Conservation (phyloP, 1,140 invertebrate species). For the Drosophila navojoa region DNA sequence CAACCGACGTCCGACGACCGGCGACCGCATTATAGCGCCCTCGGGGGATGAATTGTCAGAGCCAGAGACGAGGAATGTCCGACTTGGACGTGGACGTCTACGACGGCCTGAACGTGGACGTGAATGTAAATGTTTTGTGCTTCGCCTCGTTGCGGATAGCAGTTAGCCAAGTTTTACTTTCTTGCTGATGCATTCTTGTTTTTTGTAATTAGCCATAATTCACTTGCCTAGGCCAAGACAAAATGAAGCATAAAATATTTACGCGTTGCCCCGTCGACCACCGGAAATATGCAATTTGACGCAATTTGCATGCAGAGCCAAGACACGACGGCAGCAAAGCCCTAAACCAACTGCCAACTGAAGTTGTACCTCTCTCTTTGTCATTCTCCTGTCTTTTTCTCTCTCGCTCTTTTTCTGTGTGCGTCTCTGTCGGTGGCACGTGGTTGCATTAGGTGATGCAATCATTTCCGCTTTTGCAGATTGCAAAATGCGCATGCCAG, state of each 20-base stretch:
- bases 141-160: slow-evolving; percentile 32
- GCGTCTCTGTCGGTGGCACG: slow-evolving; percentile 47
- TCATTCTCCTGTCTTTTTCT: background rate
- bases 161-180: slow-evolving; percentile 25
- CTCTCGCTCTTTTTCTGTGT: background rate
- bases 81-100: background rate
- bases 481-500: slow-evolving; percentile 60
- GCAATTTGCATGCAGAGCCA: slow-evolving; percentile 73
- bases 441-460: slow-evolving; percentile 75
- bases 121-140: slow-evolving; percentile 7
- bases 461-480: slow-evolving; percentile 74
- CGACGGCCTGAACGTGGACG: too few species aligned
- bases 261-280: slow-evolving; percentile 60
- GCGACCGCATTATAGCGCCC: slow-evolving; percentile 73
- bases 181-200: slow-evolving; percentile 8
- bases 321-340: slow-evolving; percentile 18
- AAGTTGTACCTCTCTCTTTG: background rate
- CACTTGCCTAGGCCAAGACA: slow-evolving; percentile 76
- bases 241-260: slow-evolving; percentile 82
- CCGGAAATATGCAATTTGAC: slow-evolving; percentile 82
- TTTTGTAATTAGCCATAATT: slow-evolving; percentile 79
- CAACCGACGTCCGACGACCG: slow-evolving; percentile 13
- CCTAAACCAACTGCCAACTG: slow-evolving; percentile 11
- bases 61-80: slow-evolving; percentile 34
- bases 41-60: slow-evolving; percentile 66